phyloP scores from a whole-genome alignment of 2,113 vertebrate species.

The Coturnix japonica region DNA sequence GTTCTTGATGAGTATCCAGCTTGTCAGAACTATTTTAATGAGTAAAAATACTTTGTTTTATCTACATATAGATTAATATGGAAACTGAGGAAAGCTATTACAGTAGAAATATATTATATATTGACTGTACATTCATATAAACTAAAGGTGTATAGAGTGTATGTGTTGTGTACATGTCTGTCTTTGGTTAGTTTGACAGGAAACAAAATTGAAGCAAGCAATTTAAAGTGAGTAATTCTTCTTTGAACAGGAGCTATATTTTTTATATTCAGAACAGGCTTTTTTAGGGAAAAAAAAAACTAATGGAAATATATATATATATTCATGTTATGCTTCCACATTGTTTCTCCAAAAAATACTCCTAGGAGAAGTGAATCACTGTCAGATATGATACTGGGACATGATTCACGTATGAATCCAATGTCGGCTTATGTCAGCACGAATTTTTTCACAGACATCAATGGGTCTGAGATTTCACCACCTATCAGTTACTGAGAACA shows the following conservation, averaged over 20 bases:
- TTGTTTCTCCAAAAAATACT: not conserved
- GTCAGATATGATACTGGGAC: not conserved
- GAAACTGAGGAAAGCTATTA: not conserved
- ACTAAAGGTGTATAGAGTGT: not conserved
- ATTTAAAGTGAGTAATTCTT: not conserved
- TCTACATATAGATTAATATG: not conserved
- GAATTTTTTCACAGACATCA: slow-evolving; percentile 4
- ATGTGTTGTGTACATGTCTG: not conserved
- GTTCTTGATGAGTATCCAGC: not conserved
- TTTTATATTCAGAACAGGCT: not conserved
- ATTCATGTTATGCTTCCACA: not conserved
- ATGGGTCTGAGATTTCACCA: slow-evolving; percentile 28
- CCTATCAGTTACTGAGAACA: not conserved
- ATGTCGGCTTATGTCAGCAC: slow-evolving; percentile 23
- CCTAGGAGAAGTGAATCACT: not conserved
- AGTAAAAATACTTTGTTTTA: not conserved
- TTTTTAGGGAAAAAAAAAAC: not conserved
- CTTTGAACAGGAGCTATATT: not conserved
- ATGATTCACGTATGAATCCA: not conserved
- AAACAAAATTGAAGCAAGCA: not conserved
- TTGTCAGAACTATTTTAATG: not conserved
- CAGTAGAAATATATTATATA: not conserved
- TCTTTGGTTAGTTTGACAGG: not conserved
- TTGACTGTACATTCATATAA: not conserved
- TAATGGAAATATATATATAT: not conserved